A percentile compares a stretch with the other conserved stretches of the same genome.
Conservation (phyloP, 2,113 vertebrate species). For the Ramphastos sulfuratus region DNA sequence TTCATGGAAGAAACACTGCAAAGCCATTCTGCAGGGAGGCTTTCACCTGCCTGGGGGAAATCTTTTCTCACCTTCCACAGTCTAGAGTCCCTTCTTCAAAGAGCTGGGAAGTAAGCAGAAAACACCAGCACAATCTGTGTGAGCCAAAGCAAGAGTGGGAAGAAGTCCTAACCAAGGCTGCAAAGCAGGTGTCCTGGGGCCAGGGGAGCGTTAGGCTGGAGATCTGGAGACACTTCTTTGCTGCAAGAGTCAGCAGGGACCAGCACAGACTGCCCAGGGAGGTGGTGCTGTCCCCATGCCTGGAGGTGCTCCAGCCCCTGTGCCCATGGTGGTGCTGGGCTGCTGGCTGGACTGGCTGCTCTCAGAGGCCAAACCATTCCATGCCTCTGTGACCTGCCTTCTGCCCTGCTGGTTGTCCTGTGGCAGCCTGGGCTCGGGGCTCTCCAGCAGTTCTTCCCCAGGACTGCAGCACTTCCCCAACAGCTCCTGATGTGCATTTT, state of each 20-base stretch:
- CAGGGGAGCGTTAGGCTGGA: too few species aligned
- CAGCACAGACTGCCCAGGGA: too few species aligned
- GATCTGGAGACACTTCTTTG: too few species aligned
- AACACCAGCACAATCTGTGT: neutral
- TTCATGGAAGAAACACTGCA: neutral
- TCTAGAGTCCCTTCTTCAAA: neutral
- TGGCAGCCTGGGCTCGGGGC: neutral
- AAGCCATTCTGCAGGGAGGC: neutral
- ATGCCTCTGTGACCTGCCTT: neutral
- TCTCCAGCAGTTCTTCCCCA: neutral
- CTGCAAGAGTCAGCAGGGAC: too few species aligned
- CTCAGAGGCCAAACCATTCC: too few species aligned
- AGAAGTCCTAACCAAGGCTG: neutral
- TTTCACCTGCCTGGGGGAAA: rapidly evolving
- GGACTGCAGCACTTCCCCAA: neutral
- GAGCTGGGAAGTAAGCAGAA: neutral
- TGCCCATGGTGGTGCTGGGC: too few species aligned
- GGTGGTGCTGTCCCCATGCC: too few species aligned
- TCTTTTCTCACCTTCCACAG: neutral
- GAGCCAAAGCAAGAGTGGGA: neutral
- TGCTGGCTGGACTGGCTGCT: too few species aligned
- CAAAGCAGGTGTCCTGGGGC: neutral
- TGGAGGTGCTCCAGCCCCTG: too few species aligned
- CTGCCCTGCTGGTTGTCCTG: neutral
- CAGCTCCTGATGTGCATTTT: neutral